A percentile compares a stretch with the other conserved stretches of the same genome.
Evolutionary conservation across 2,888 invertebrate genomes (phyloP).

Genomic region (Caenorhabditis plicata): DNA sequence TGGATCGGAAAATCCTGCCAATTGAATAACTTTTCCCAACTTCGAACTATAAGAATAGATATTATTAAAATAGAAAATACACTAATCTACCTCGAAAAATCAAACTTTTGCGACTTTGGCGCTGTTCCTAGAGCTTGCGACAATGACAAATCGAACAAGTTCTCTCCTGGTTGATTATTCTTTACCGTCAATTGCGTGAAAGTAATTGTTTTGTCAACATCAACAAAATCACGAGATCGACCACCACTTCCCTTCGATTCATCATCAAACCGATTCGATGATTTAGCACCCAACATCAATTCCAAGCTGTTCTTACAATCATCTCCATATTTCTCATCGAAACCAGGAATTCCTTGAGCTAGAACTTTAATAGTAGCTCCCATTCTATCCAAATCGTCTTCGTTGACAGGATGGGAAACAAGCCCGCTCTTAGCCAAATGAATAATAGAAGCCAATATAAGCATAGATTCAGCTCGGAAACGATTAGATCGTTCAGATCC

Average conservation of each 20-base stretch:
- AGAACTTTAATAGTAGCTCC: constrained; percentile 68
- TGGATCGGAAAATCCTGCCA: constrained; percentile 98
- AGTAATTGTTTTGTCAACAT: constrained; percentile 80
- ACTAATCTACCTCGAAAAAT: constrained; percentile 68
- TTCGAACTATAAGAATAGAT: too few relatives aligned
- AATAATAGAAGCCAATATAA: constrained; percentile 82
- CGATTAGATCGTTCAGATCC: constrained; percentile 45
- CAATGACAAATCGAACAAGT: constrained; percentile 91
- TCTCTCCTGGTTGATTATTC: constrained; percentile 69
- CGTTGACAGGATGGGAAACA: constrained; percentile 74
- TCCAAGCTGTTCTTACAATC: constrained; percentile 79
- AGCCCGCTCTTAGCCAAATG: constrained; percentile 79
- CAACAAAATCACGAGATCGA: constrained; percentile 43
- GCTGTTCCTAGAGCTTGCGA: constrained; percentile 71
- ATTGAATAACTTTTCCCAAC: constrained; percentile 75
- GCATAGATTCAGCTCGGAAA: constrained; percentile 78
- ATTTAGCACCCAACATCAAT: constrained; percentile 74
- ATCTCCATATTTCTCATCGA: constrained; percentile 79
- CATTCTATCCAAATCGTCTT: constrained; percentile 81
- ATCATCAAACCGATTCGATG: constrained; percentile 54
- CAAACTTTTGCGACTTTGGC: constrained; percentile 65
- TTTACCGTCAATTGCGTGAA: constrained; percentile 76
- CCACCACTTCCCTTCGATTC: background rate
- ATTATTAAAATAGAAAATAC: too few relatives aligned
- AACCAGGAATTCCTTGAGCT: constrained; percentile 71